Evolutionary conservation across 2,113 vertebrate genomes (phyloP).

Genomic region (Pagrus major): DNA sequence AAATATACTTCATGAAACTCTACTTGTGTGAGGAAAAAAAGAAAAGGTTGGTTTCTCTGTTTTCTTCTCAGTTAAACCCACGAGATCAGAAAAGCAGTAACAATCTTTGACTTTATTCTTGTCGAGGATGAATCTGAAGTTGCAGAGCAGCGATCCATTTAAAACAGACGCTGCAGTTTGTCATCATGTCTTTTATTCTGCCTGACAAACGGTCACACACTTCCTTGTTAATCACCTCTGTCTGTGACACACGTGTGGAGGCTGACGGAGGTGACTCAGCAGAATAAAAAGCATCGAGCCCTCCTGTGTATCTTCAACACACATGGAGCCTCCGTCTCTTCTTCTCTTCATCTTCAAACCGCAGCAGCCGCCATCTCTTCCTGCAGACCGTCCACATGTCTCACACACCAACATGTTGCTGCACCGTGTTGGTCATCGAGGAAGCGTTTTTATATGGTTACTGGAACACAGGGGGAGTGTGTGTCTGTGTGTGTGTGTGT

Average conservation of each 20-base stretch:
- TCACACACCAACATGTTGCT: not conserved
- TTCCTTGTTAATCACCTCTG: constrained; percentile 8
- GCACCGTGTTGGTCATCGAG: not conserved
- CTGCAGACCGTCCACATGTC: constrained; percentile 36
- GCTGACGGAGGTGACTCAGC: constrained; percentile 57
- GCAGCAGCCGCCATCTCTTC: constrained; percentile 46
- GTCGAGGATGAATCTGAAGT: not conserved
- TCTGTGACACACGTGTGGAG: constrained; percentile 15
- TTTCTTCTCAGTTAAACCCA: too few species aligned
- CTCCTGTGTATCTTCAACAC: constrained; percentile 25
- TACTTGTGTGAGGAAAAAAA: too few species aligned
- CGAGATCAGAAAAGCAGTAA: too few species aligned
- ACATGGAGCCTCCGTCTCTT: constrained; percentile 40
- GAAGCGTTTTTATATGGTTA: constrained; percentile 48
- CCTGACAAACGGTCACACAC: not conserved
- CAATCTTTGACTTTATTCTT: too few species aligned
- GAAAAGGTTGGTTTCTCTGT: too few species aligned
- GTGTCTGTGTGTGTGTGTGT: constrained; percentile 17
- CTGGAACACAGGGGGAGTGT: constrained; percentile 33
- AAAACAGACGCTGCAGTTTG: not conserved
- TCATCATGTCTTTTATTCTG: constrained; percentile 3
- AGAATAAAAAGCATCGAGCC: constrained; percentile 7
- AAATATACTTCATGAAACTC: too few species aligned
- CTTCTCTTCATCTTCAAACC: constrained; percentile 53
- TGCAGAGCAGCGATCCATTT: not conserved